Evolutionary conservation across 2,113 vertebrate species (phyloP), one percentile per base, ranked within the genome.

Genomic region (Irena cyanogastra): DNA sequence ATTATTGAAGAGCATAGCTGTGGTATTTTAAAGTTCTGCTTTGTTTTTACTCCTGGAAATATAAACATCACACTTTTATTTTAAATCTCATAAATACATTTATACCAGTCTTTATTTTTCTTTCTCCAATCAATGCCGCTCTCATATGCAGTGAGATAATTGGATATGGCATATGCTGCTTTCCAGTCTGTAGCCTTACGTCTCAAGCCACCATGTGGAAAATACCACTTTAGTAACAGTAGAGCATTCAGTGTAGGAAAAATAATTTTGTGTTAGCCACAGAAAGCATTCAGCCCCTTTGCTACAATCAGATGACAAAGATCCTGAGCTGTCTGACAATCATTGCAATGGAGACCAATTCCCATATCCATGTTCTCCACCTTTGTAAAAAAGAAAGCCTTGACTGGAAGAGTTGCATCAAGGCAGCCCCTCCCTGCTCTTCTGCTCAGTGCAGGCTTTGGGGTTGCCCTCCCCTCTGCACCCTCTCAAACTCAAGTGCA

Each of bases 31-130:
- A 82, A 90, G 82, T 78, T 87, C 30, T 47, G 23, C 45, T 88
- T 53, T 60, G 45, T 76, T 87, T 95, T 93, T 80, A 65, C 87
- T 94, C 75, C 75, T 93, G 79, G 68, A 92, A 95, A 83, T 83
- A 57, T 13, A 70, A 83, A 81, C n/a, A 47, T 78, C 19, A 39
- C 54, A 15, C 70, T 96, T 95, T 93, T 79, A 85, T 86, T 90
- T 92, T 93, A 81, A 87, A 81, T 95, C 78, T 85, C 82, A 72
- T 49, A 79, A 91, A 76, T 69, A 30, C 18, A 8, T 85, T 91
- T 72, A 30, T 64, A 64, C 35, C n/a, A 65, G 45, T 45, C 87
- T 79, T 64, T 79, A 37, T 49, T 93, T 94, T 93, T 92, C 87
- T 89, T 89, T 75, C 49, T 75, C 41, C 26, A 85, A 2, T 89